A percentile compares a stretch with the other conserved stretches of the same genome.
Evolutionary conservation across 1,140 invertebrate genomes (phyloP).

Genomic region (Sarcophaga bullata): DNA sequence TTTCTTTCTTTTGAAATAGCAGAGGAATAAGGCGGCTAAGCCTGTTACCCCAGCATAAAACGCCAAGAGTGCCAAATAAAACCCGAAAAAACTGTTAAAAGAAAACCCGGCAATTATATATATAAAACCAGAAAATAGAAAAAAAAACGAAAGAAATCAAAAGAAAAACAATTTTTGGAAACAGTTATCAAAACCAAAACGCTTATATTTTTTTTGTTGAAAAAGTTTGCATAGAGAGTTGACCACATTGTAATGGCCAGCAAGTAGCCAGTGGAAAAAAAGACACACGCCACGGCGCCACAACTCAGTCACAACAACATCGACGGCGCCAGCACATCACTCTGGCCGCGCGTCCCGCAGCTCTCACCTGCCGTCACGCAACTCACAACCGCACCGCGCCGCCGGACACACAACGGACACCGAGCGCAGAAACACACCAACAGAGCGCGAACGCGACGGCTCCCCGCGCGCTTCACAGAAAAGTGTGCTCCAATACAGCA

Average conservation of each 20-base stretch:
- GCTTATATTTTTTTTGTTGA: too few relatives aligned
- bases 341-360: too few relatives aligned
- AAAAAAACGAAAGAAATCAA: not conserved
- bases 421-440: too few relatives aligned
- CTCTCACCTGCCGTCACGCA: too few relatives aligned
- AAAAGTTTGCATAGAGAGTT: not conserved
- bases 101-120: constrained; percentile 30
- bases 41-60: constrained; percentile 35
- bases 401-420: too few relatives aligned
- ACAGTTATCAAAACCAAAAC: not conserved
- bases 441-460: too few relatives aligned
- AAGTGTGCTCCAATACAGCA: too few relatives aligned
- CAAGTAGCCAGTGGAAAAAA: not conserved
- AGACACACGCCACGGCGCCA: too few relatives aligned
- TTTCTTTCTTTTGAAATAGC: constrained; percentile 17
- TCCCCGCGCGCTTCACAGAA: too few relatives aligned
- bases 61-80: constrained; percentile 17
- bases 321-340: too few relatives aligned
- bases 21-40: constrained; percentile 44
- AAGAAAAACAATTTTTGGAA: not conserved
- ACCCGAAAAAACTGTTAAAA: not conserved
- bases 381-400: too few relatives aligned
- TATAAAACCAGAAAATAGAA: constrained; percentile 8
- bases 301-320: too few relatives aligned
- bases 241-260: not conserved